Percentiles rank a stretch among this genome's conserved stretches.
These are phyloP conservation scores for Cyaniris semiargus DNA, from an alignment of 2,888 invertebrate species.

Conservation along the genomic window DNA sequence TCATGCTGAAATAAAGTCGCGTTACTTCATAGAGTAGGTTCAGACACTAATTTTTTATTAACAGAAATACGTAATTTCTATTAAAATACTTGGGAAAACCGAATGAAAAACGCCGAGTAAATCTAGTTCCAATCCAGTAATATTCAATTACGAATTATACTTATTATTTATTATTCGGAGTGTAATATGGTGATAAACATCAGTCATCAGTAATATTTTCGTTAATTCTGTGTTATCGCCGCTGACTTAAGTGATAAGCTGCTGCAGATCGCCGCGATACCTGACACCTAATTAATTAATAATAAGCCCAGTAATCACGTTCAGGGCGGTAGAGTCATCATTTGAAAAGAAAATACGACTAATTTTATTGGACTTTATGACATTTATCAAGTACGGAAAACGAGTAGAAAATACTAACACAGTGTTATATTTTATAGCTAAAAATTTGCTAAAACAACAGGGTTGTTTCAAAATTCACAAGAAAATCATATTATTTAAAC, in stretches of 20 bases:
- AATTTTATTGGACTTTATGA: neutral
- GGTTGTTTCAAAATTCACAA: too few species aligned
- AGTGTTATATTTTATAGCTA: neutral
- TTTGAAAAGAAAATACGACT: neutral
- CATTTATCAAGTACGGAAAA: neutral
- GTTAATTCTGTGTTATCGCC: neutral
- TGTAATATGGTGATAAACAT: neutral
- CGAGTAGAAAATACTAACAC: too few species aligned
- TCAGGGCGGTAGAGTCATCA: neutral
- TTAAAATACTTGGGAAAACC: too few species aligned
- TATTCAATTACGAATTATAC: neutral
- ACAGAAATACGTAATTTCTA: too few species aligned
- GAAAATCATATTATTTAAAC: too few species aligned
- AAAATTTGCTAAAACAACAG: too few species aligned
- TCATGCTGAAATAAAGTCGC: too few species aligned
- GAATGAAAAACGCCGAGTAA: neutral
- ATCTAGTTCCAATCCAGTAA: neutral
- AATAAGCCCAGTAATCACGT: neutral
- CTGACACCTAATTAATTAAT: neutral
- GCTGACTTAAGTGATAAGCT: neutral
- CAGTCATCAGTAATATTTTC: neutral
- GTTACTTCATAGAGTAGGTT: too few species aligned
- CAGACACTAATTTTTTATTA: too few species aligned
- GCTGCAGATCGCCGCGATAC: conserved; percentile 7
- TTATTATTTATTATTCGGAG: neutral